Base-by-base conservation (phyloP, 2,113 vertebrate species). In the Trochalopteron elliotii region DNA sequence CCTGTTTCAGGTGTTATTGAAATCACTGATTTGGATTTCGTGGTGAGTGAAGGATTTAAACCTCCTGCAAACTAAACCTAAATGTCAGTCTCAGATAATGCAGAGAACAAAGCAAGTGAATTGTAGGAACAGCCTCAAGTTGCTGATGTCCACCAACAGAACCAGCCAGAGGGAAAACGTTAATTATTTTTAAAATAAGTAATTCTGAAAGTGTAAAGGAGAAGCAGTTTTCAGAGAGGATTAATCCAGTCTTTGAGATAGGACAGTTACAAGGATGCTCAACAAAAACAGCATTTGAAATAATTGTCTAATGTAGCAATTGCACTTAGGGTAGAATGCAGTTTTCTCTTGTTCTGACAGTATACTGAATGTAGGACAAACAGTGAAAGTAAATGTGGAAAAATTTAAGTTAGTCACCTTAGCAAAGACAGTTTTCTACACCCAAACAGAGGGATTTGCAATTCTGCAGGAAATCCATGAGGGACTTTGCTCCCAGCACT, bases 381-480 rank as follows among this genome's bases (percentile, higher is more conserved):
- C 12, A 39, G 28, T 12, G 15, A 49, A 52, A 50, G 64, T 8
- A 31, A 31, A 69, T 7, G 18, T 27, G 16, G 49, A 64, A 49
- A 27, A n/a, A 20, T 9, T 3, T 1, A 21, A 35, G 10, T 23
- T 42, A 44, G n/a, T 70, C 7, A 24, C 13, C 9, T 45, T 49
- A 57, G 11, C 11, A 13, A 35, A 63, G 28, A 8, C 9, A 30
- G 10, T 65, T 60, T 39, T 53, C 20, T 60, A 25, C 4, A 45
- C 3, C 5, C 12, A 31, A 40, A 44, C 2, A 52, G 20, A 72
- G 15, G 5, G 15, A n/a, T 31, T 74, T 59, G 22, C 14, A 44
- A 11, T 52, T 60, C 24, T 0, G 0, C 9, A 4, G 56, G 9
- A 61, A 84, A 42, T 76, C 44, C 6, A 2, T 11, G n/a, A 39